A percentile compares a stretch with the other conserved stretches of the same genome.
phyloP scores from a whole-genome alignment of 2,888 invertebrate species.

The Drosophila sordidapex region DNA sequence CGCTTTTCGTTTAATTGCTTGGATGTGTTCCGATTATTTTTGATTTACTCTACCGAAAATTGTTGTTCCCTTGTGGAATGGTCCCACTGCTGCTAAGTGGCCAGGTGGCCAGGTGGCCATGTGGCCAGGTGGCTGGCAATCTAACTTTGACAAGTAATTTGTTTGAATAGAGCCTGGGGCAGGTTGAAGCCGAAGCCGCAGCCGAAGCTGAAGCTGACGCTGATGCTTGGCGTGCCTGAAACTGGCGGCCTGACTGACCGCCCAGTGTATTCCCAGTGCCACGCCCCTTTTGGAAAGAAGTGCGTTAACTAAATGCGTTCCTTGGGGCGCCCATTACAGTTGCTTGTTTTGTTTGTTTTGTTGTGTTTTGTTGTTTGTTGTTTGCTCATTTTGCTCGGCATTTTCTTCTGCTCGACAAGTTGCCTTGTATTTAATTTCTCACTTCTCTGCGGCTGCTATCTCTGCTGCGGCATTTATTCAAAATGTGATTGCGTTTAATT shows the following conservation, averaged over 20 bases:
- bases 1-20: background rate
- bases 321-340: slow-evolving; percentile 55
- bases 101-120: background rate
- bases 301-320: slow-evolving; percentile 39
- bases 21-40: background rate
- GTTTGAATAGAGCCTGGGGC: slow-evolving; percentile 32
- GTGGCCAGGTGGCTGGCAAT: background rate
- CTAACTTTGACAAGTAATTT: slow-evolving; percentile 10
- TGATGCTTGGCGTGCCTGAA: background rate
- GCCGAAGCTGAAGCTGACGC: background rate
- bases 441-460: slow-evolving; percentile 11
- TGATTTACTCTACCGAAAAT: slow-evolving; percentile 1
- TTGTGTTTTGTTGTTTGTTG: slow-evolving; percentile 41
- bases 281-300: slow-evolving; percentile 8
- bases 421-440: slow-evolving; percentile 46
- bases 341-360: slow-evolving; percentile 54
- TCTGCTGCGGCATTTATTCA: slow-evolving; percentile 49
- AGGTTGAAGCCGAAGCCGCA: background rate
- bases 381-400: slow-evolving; percentile 31
- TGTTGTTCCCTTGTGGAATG: background rate
- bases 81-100: background rate
- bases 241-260: slow-evolving; percentile 6
- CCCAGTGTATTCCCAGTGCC: background rate
- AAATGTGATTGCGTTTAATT: slow-evolving; percentile 73
- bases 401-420: slow-evolving; percentile 24